A percentile compares a stretch with the other conserved stretches of the same genome.
These are phyloP conservation scores for Scophthalmus maximus DNA, from an alignment of 2,113 vertebrate species.

Conservation along the genomic window DNA sequence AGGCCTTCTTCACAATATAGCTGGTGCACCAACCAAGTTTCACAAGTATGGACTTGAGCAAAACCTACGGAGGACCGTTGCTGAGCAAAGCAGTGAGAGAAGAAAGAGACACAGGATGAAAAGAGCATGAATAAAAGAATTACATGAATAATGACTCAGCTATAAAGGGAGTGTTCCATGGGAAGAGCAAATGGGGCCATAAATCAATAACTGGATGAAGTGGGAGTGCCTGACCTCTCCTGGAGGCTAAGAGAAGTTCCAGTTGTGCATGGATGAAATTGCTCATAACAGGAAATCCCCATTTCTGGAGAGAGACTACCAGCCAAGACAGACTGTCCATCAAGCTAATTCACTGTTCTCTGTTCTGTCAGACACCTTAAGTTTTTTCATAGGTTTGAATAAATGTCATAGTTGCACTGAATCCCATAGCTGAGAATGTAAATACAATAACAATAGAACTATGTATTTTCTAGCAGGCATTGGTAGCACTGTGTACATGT, in stretches of 20 bases:
- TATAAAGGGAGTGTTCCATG: slow-evolving; percentile 38
- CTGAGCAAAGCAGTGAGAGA: background rate
- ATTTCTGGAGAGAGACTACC: slow-evolving; percentile 30
- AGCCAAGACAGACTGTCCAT: slow-evolving; percentile 41
- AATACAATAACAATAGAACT: slow-evolving; percentile 11
- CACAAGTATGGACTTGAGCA: slow-evolving; percentile 44
- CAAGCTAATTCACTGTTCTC: slow-evolving; percentile 5
- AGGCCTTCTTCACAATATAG: background rate
- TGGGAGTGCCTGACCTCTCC: background rate
- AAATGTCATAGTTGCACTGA: slow-evolving; percentile 18
- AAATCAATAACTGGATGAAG: slow-evolving; percentile 36
- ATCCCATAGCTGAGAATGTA: background rate
- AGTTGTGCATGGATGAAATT: slow-evolving; percentile 60
- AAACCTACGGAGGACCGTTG: background rate
- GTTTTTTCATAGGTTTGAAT: slow-evolving; percentile 14
- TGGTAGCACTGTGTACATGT: background rate
- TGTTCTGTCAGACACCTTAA: slow-evolving; percentile 17
- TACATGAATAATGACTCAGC: background rate
- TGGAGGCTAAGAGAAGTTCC: slow-evolving; percentile 52
- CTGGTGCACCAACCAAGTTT: background rate
- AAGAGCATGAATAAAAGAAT: slow-evolving; percentile 1
- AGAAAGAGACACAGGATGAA: background rate
- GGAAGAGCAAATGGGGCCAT: slow-evolving; percentile 15
- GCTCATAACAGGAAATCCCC: slow-evolving; percentile 75
- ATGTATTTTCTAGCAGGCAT: background rate